Evolutionary conservation across 2,888 invertebrate species (phyloP).

Genomic region (Drosophila seclusa): DNA sequence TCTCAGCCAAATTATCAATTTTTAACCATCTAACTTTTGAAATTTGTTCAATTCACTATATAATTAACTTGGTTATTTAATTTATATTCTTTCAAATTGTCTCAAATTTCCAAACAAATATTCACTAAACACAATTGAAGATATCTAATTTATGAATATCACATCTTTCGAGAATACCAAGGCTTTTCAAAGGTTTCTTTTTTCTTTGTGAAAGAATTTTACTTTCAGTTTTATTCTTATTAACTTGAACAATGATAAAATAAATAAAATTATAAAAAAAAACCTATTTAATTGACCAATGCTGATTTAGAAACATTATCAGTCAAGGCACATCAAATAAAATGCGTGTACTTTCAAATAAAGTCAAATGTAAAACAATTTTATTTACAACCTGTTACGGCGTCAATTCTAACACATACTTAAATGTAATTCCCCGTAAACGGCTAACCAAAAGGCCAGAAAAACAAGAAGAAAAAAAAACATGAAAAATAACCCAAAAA

Average conservation of each 20-base stretch:
- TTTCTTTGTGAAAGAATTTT: not conserved
- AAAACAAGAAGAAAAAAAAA: constrained; percentile 27
- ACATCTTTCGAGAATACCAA: not conserved
- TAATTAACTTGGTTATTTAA: not conserved
- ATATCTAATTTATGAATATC: not conserved
- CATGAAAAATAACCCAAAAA: constrained; percentile 54
- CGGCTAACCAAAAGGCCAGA: constrained; percentile 42
- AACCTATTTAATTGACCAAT: not conserved
- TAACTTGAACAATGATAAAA: not conserved
- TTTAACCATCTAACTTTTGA: not conserved
- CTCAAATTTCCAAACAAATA: not conserved
- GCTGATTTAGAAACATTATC: not conserved
- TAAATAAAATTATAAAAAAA: not conserved
- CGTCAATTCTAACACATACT: constrained; percentile 79
- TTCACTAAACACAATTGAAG: not conserved
- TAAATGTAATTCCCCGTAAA: constrained; percentile 75
- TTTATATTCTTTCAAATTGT: not conserved
- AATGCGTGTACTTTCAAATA: constrained; percentile 19
- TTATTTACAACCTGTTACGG: constrained; percentile 78
- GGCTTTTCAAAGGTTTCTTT: not conserved
- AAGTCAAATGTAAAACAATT: constrained; percentile 55
- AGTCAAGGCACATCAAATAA: not conserved
- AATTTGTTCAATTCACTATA: not conserved
- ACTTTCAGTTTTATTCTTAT: not conserved
- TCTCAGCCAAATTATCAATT: not conserved